Evolutionary conservation across 2,888 invertebrate genomes (phyloP).

Genomic region (Pyrrhosoma nymphula): DNA sequence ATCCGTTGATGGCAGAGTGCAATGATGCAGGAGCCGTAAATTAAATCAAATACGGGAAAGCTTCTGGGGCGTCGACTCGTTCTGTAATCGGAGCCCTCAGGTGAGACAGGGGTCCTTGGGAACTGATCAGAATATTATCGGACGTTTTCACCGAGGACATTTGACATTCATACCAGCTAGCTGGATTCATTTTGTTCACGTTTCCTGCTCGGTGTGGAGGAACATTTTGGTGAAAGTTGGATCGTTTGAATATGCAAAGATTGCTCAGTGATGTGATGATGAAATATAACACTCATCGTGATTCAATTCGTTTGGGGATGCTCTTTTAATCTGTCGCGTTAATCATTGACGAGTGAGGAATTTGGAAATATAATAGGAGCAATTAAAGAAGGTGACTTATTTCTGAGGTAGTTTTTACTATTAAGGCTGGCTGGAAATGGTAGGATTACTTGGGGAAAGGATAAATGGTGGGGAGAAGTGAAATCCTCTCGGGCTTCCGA

Average conservation of each 20-base stretch:
- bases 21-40: background rate
- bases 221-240: background rate
- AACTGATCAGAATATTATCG: background rate
- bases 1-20: background rate
- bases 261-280: no score
- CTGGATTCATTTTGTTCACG: background rate
- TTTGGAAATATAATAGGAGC: no score
- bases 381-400: no score
- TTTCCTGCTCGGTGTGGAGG: background rate
- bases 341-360: no score
- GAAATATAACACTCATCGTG: no score
- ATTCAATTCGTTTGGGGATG: no score
- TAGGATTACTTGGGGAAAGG: no score
- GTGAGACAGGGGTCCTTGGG: background rate
- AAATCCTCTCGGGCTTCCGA: no score
- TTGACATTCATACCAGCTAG: background rate
- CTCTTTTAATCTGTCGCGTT: no score
- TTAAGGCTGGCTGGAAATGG: no score
- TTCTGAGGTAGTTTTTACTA: no score
- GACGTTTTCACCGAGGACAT: background rate
- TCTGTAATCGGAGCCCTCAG: background rate
- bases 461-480: no score
- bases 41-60: background rate
- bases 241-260: background rate
- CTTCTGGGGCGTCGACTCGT: background rate